Evolutionary conservation across 2,113 vertebrate genomes (phyloP), one percentile per base, ranked within the genome.

Genomic region (Mastomys natalensis): DNA sequence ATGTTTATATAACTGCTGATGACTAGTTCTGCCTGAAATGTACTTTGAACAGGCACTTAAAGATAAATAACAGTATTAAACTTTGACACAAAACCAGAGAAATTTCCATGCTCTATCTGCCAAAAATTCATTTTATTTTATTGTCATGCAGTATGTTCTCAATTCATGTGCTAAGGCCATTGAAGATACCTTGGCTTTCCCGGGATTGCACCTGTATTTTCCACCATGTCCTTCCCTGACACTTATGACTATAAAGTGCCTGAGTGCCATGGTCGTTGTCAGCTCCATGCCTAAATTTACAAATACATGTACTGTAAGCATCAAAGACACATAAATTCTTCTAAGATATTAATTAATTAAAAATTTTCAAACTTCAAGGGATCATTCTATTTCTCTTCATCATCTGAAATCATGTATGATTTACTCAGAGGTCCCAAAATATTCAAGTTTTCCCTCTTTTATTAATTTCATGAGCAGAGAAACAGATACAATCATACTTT

Each of bases 41-140:
- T 58, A 85, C 70, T 21, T 90, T 95, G 53, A 81, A 96, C 62
- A 7, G 82, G 6, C 24, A 85, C 17, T 76, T 84, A 72, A 76
- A 58, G 3, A 68, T 72, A 90, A 81, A 45, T 72, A 12, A 7
- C 24, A 93, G 1, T 5, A 77, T 80, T 88, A 81, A 70, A 62
- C 72, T 29, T 90, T 73, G 5, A 78, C 87, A 40, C 85, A 90
- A 89, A 48, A 26, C 15, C 72, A 95, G 62, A 84, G 26, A 94
- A 89, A 90, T 68, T 37, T 37, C 13, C 55, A 26, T 87, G 26
- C 5, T 81, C 34, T 87, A 1, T 68, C 37, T 96, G 68, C 70
- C 73, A 95, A 81, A 43, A 70, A 85, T 78, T 95, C n/a, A 87
- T 82, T 95, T 96, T 82, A 88, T 85, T 82, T 94, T 72, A 94